Conservation (phyloP, 2,113 vertebrate genomes). For the Tachysurus fulvidraco region DNA sequence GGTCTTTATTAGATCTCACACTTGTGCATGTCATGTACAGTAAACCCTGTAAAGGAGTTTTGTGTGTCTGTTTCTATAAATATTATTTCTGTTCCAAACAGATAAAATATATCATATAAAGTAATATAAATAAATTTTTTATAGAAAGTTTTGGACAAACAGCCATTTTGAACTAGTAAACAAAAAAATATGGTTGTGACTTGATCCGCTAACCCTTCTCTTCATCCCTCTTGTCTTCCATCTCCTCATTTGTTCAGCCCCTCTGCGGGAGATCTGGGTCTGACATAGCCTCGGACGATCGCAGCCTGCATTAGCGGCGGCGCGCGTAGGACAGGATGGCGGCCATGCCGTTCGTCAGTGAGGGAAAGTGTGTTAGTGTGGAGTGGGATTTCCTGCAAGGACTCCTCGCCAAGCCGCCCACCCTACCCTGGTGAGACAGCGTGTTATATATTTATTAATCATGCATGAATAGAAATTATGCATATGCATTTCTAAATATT, state of each 20-base stretch:
- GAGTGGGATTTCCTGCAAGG: conserved; percentile 90
- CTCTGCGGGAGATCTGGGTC: conserved; percentile 65
- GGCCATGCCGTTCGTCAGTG: conserved; percentile 80
- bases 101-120: background rate
- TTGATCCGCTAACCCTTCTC: conserved; percentile 1
- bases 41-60: background rate
- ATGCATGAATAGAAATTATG: background rate
- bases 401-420: conserved; percentile 82
- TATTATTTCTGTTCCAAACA: background rate
- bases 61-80: background rate
- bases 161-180: background rate
- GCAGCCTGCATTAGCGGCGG: conserved; percentile 69
- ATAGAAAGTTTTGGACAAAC: background rate
- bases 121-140: background rate
- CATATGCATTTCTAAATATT: background rate
- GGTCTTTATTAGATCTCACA: background rate
- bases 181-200: background rate
- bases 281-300: conserved; percentile 67
- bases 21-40: background rate
- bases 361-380: conserved; percentile 81
- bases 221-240: background rate
- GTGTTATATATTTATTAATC: background rate
- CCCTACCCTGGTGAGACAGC: conserved; percentile 81
- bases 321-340: conserved; percentile 75
- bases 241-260: conserved; percentile 23